Evolutionary conservation across 2,888 invertebrate species (phyloP), one percentile per base, ranked within the genome.

Genomic region (Phengaris alcon): DNA sequence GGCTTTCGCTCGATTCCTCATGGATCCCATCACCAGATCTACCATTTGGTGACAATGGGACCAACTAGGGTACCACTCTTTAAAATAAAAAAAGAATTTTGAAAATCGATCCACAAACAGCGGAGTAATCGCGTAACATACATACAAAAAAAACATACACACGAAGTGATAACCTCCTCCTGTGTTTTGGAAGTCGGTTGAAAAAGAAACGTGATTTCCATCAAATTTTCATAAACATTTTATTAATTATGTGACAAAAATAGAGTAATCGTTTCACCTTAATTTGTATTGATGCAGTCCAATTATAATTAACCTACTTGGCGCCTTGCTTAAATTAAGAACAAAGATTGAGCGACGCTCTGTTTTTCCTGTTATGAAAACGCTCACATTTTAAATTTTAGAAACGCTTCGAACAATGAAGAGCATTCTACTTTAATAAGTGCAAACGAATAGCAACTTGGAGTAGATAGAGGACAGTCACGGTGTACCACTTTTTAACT

Each of bases 361-460:
- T 35, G 64, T 64, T 64, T 59, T 64, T 64, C 64, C 64, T 64
- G 35, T 64, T 44, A 64, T 64, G 64, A 64, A 44, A 52, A 44
- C 35, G 64, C 64, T 64, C 64, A 64, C 54, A 72, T 52, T 52
- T 72, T 72, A 54, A 72, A 72, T 54, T 72, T 64, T 52, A 35
- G 54, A 52, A 72, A 54, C 52, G 54, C 12, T 52, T 35, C 72
- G 35, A 54, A 72, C 72, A 72, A 72, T 54, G 72, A 54, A 54
- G 52, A 72, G 72, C 72, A 72, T 15, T 72, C 54, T 54, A 72
- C 54, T 54, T 72, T 52, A 72, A 72, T 72, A 72, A 72, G 22
- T 72, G 72, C 22, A 22, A 44, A 72, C 72, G 72, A 54, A 22
- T 72, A 72, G 52, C 70, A 15, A 70, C 12, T 35, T 54, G 22